These are phyloP conservation scores for Volucella bombylans DNA, from an alignment of 2,888 invertebrate species.

Conservation along the genomic window DNA sequence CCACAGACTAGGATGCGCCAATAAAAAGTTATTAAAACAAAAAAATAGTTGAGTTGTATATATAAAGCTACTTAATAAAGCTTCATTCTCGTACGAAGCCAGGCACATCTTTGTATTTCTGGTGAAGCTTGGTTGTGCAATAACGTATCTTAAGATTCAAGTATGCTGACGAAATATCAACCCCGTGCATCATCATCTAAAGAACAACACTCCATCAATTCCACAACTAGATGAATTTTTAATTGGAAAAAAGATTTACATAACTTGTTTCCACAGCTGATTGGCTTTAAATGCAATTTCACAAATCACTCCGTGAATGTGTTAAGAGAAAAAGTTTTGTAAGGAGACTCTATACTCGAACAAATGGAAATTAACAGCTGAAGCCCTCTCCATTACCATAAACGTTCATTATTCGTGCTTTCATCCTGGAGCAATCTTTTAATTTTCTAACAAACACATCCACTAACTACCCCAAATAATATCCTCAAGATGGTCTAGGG, in stretches of 20 bases:
- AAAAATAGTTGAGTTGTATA: no score
- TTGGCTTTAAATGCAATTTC: slow-evolving; percentile 49
- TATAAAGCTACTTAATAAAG: no score
- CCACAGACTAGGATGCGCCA: no score
- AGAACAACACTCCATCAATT: no score
- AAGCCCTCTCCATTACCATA: slow-evolving; percentile 37
- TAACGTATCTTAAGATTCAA: no score
- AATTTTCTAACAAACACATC: slow-evolving; percentile 60
- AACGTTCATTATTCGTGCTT: slow-evolving; percentile 58
- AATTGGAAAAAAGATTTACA: slow-evolving; percentile 33
- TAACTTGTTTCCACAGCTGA: slow-evolving; percentile 19
- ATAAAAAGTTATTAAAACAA: no score
- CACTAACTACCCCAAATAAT: slow-evolving; percentile 64
- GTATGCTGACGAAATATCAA: no score
- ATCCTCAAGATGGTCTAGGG: slow-evolving; percentile 67
- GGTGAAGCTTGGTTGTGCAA: no score
- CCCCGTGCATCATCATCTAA: no score
- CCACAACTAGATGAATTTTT: slow-evolving; percentile 14
- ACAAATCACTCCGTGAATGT: slow-evolving; percentile 12
- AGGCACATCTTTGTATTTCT: no score
- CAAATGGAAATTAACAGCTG: slow-evolving; percentile 46
- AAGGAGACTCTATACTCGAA: background rate
- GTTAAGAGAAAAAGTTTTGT: slow-evolving; percentile 1
- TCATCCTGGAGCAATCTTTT: slow-evolving; percentile 50
- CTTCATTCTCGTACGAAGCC: no score